A percentile compares a stretch with the other conserved stretches of the same genome.
These are phyloP conservation scores for Euplexia lucipara DNA, from an alignment of 2,888 invertebrate species.

Conservation along the genomic window DNA sequence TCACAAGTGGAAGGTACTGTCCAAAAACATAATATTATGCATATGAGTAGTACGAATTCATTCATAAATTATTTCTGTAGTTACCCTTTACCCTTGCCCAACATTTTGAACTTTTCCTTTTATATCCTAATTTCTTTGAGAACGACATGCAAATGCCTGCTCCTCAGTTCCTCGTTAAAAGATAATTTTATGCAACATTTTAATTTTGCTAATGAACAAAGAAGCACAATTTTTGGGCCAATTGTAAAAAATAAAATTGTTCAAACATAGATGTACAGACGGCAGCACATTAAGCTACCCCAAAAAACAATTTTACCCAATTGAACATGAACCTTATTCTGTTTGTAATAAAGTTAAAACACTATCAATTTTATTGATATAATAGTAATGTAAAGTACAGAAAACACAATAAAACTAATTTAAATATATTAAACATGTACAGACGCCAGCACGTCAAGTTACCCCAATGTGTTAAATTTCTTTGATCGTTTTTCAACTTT, in stretches of 20 bases:
- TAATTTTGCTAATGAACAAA: slow-evolving; percentile 19
- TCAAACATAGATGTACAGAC: too few relatives aligned
- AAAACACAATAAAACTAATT: too few relatives aligned
- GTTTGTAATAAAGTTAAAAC: too few relatives aligned
- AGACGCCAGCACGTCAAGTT: too few relatives aligned
- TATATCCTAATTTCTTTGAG: slow-evolving; percentile 22
- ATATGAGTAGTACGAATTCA: background rate
- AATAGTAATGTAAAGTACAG: too few relatives aligned
- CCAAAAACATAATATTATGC: background rate
- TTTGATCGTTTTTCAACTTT: too few relatives aligned
- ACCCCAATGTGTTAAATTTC: too few relatives aligned
- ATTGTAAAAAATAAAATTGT: slow-evolving; percentile 6
- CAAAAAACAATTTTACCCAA: too few relatives aligned
- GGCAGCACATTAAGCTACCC: too few relatives aligned
- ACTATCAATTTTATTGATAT: too few relatives aligned
- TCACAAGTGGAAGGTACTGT: background rate
- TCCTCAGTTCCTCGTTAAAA: slow-evolving; percentile 46
- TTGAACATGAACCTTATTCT: too few relatives aligned
- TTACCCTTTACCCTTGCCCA: background rate
- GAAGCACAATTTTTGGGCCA: background rate
- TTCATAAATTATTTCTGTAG: slow-evolving; percentile 5
- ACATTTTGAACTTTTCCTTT: slow-evolving; percentile 24
- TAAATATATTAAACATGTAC: too few relatives aligned
- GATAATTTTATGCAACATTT: slow-evolving; percentile 32
- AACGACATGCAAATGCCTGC: slow-evolving; percentile 30